Evolutionary conservation across 2,113 vertebrate species (phyloP).

Genomic region (Chelonoidis abingdonii): DNA sequence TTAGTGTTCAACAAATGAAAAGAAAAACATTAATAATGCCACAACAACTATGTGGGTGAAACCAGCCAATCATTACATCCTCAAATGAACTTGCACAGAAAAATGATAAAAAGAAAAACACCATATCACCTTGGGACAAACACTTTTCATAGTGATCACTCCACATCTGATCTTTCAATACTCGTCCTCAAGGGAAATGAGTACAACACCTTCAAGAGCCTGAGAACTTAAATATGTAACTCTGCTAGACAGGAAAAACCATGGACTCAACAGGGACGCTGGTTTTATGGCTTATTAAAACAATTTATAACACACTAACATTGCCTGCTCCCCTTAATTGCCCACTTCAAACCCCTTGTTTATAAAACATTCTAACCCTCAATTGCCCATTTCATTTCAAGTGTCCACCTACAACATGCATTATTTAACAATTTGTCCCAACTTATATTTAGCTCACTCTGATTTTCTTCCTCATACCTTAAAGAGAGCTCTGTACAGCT

Average conservation of each 20-base stretch:
- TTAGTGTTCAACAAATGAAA: neutral
- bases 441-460: neutral
- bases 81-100: neutral
- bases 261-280: neutral
- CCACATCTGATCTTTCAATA: neutral
- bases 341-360: neutral
- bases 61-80: neutral
- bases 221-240: neutral
- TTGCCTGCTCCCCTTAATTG: neutral
- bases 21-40: neutral
- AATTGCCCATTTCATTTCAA: neutral
- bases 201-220: neutral
- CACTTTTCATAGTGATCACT: neutral
- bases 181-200: neutral
- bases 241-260: neutral
- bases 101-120: neutral
- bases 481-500: neutral
- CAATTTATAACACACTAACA: too few species aligned
- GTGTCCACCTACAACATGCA: neutral
- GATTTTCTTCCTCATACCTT: neutral
- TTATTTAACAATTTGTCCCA: neutral
- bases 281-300: neutral
- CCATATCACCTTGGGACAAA: neutral
- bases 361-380: too few species aligned
- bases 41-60: neutral